A percentile compares a stretch with the other conserved stretches of the same genome.
Evolutionary conservation across 2,888 invertebrate genomes (phyloP).

Genomic region (Orthonychiurus folsomi): DNA sequence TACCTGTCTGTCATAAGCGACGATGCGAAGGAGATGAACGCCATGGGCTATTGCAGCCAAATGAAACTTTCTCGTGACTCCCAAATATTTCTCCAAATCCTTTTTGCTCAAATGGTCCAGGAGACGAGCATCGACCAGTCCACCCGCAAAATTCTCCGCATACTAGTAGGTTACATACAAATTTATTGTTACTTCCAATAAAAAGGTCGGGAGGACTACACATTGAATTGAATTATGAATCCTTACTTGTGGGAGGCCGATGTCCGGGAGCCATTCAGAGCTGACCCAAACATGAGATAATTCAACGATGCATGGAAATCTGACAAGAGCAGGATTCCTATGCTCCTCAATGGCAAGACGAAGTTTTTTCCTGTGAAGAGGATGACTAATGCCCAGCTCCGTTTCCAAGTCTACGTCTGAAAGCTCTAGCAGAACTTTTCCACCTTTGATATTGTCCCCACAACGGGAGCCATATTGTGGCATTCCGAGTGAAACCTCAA

Average conservation of each 20-base stretch:
- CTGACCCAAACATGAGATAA: constrained; percentile 89
- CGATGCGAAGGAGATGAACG: constrained; percentile 79
- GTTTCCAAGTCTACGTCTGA: constrained; percentile 84
- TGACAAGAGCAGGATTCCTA: constrained; percentile 72
- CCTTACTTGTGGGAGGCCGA: constrained; percentile 68
- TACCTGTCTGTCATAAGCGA: constrained; percentile 85
- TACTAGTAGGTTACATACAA: constrained; percentile 53
- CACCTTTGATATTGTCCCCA: constrained; percentile 89
- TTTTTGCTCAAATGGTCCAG: constrained; percentile 86
- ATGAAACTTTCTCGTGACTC: constrained; percentile 86
- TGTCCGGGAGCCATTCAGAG: constrained; percentile 83
- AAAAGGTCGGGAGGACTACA: neutral
- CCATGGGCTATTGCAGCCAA: constrained; percentile 90
- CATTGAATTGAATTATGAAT: constrained; percentile 11
- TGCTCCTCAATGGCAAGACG: constrained; percentile 88
- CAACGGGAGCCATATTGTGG: constrained; percentile 83
- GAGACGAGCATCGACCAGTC: constrained; percentile 86
- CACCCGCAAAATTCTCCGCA: constrained; percentile 75
- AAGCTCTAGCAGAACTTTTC: constrained; percentile 85
- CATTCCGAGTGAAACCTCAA: constrained; percentile 89
- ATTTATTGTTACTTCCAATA: constrained; percentile 1
- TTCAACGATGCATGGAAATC: constrained; percentile 78
- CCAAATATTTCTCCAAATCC: constrained; percentile 85
- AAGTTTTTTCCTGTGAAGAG: constrained; percentile 86
- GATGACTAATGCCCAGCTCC: constrained; percentile 80